Evolutionary conservation across 2,888 invertebrate species (phyloP), one percentile per base, ranked within the genome.

Genomic region (Apodemia hepburni): DNA sequence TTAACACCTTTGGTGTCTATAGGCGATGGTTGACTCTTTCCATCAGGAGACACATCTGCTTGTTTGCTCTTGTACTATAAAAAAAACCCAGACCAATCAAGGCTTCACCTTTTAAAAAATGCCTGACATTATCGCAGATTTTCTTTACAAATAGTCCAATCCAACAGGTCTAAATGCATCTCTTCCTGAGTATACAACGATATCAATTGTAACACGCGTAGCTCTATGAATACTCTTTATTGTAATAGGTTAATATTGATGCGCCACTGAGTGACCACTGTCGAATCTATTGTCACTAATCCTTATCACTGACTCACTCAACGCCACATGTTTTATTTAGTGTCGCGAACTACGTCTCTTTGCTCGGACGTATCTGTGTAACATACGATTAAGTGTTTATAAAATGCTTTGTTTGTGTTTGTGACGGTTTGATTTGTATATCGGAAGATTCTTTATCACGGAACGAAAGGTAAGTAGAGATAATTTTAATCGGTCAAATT

Each of bases 281-380:
- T 17, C 45, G 8, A 47, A 15, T 47, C 45, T 47, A 47, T 17
- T 47, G 17, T 17, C n/a, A 47, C 17, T n/a, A 57, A 6, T 27
- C 27, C 5, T 57, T 57, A 57, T 57, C 54, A 57, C 54, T 57
- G 27, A 57, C 15, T 57, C 54, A 57, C 45, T 47, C 29, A 57
- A 29, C 2, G 1, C 4, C n/a, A 27, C 57, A 57, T 57, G 57
- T 57, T n/a, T 29, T 29, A 12, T 12, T 47, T 47, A 57, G 57
- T 57, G 57, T 57, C 57, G 57, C 57, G 57, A 29, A n/a, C 7
- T 29, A 57, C 57, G 57, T 29, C 57, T 57, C n/a, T 29, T 57
- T 57, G 29, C 29, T 57, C 57, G 29, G 57, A 57, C 57, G 57
- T 57, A 57, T 54, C 22, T 15, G 15, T 29, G 29, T n/a, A 3